Percentiles rank a stretch among this genome's conserved stretches.
phyloP scores from a whole-genome alignment of 2,113 vertebrate genomes.

The Dipodomys stephensi region DNA sequence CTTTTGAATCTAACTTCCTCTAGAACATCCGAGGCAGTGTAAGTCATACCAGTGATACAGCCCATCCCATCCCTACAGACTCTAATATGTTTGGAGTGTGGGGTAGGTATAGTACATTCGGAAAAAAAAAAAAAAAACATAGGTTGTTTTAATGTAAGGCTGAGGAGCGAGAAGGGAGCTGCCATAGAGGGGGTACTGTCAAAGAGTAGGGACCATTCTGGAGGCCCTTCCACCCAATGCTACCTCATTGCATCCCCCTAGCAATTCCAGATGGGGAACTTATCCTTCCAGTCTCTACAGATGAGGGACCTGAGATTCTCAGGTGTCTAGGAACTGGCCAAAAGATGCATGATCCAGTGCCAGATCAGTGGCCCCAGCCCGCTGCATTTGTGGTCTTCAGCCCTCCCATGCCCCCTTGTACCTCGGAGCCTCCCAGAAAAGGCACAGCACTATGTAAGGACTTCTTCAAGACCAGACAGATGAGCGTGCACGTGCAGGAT shows the following conservation, averaged over 20 bases:
- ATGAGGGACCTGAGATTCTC: conserved; percentile 1
- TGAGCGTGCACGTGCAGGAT: neutral
- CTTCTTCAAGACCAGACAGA: neutral
- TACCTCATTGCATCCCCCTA: neutral
- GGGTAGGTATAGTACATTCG: neutral
- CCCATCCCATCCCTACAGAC: neutral
- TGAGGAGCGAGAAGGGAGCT: neutral
- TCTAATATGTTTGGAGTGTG: neutral
- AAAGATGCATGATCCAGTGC: neutral
- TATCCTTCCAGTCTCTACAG: neutral
- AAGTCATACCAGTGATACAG: neutral
- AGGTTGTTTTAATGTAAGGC: neutral
- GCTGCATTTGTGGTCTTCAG: neutral
- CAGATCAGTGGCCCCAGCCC: neutral
- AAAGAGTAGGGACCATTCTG: too few relatives aligned
- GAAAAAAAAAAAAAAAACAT: neutral
- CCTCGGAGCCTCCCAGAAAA: neutral
- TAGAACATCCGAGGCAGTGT: neutral
- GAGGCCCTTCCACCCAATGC: neutral
- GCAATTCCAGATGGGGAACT: neutral
- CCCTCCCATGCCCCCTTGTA: neutral
- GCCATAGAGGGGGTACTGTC: neutral
- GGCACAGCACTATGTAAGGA: neutral
- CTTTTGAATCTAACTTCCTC: neutral
- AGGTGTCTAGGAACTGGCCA: conserved; percentile 24